These are phyloP conservation scores for Reticulitermes speratus DNA, from an alignment of 1,140 invertebrate species.

Conservation along the genomic window DNA sequence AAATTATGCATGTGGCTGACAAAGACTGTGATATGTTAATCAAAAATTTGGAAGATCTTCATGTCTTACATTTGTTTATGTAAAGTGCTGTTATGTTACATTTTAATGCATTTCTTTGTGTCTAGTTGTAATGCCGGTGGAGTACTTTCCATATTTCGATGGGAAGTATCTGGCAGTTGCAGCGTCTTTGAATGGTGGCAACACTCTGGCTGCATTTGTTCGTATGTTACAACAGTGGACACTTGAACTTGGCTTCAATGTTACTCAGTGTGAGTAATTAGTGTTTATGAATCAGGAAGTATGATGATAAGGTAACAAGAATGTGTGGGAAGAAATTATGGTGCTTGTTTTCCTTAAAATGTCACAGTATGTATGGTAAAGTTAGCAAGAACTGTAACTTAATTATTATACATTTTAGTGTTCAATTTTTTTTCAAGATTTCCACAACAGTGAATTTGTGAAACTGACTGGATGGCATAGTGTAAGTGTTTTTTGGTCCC, in stretches of 20 bases:
- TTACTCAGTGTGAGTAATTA: conserved; percentile 64
- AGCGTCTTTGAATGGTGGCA: conserved; percentile 85
- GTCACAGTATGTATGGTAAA: not conserved
- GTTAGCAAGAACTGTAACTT: not conserved
- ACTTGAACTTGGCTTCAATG: conserved; percentile 69
- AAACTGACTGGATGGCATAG: too few species aligned
- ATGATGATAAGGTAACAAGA: not conserved
- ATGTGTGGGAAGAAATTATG: too few species aligned
- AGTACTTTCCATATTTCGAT: conserved; percentile 79
- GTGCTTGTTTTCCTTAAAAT: not conserved
- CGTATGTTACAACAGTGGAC: conserved; percentile 81
- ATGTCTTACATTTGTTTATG: too few species aligned
- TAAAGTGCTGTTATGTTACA: too few species aligned
- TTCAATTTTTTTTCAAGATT: too few species aligned
- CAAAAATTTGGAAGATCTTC: too few species aligned
- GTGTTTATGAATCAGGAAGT: not conserved
- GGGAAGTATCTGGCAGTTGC: conserved; percentile 76
- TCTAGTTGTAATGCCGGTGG: conserved; percentile 48
- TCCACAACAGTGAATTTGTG: too few species aligned
- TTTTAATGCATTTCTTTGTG: not conserved
- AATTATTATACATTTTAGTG: too few species aligned
- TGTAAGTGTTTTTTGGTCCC: too few species aligned
- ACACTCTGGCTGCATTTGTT: conserved; percentile 79
- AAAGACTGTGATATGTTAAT: too few species aligned
- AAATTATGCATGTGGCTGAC: too few species aligned